Conservation (phyloP, 2,113 vertebrate genomes). For the Serinus canaria region DNA sequence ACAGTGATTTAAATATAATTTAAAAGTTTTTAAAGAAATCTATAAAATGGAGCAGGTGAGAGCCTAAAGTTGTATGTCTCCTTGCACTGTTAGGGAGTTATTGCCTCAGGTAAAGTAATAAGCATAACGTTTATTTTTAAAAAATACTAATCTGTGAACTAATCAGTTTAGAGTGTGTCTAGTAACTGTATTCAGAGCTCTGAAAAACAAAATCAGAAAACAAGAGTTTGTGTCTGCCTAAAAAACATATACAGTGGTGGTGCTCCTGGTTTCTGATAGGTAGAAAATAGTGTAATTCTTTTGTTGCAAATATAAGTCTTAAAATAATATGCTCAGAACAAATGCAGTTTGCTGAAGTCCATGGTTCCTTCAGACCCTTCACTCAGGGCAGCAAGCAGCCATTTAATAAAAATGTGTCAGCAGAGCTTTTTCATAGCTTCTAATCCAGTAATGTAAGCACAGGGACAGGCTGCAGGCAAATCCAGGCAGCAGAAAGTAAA, state of each 20-base stretch:
- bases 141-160: not conserved
- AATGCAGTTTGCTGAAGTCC: not conserved
- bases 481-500: not conserved
- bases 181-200: not conserved
- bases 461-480: not conserved
- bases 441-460: not conserved
- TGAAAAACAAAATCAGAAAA: not conserved
- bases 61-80: not conserved
- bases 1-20: not conserved
- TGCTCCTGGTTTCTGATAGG: not conserved
- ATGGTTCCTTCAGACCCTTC: not conserved
- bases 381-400: not conserved
- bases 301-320: not conserved
- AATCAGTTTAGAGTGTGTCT: not conserved
- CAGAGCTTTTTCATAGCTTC: not conserved
- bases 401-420: not conserved
- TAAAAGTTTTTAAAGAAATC: not conserved
- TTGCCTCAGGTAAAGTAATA: not conserved
- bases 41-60: not conserved
- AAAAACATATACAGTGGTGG: fast-evolving
- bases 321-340: not conserved
- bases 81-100: not conserved
- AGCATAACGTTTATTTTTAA: not conserved
- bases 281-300: not conserved
- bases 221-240: not conserved